phyloP scores from a whole-genome alignment of 2,888 invertebrate species.

The Plusia festucae region DNA sequence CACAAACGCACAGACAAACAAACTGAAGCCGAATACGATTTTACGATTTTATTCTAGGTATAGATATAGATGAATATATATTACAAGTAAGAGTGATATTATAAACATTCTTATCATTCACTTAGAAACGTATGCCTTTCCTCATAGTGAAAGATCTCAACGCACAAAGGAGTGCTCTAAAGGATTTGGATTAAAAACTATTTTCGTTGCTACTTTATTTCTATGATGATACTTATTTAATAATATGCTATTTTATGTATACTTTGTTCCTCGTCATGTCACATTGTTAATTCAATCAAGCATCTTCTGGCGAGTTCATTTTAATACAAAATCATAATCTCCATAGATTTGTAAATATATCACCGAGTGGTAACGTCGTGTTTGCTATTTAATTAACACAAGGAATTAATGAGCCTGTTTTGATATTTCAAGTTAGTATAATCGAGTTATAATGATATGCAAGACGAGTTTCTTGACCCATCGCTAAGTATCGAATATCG shows the following conservation, averaged over 20 bases:
- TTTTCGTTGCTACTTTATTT: background rate
- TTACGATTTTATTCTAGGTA: too few species aligned
- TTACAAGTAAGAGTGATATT: too few species aligned
- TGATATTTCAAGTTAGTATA: conserved; percentile 58
- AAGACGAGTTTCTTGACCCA: conserved; percentile 74
- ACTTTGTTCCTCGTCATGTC: background rate
- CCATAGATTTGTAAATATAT: conserved; percentile 8
- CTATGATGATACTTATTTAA: background rate
- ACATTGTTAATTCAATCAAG: too few species aligned
- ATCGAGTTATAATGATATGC: conserved; percentile 74
- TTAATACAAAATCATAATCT: background rate
- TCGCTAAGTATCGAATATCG: conserved; percentile 53
- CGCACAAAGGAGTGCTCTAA: conserved; percentile 22
- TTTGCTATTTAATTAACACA: conserved; percentile 48
- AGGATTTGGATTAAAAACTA: background rate
- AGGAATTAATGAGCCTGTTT: conserved; percentile 45
- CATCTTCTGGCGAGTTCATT: background rate
- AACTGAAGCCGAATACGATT: too few species aligned
- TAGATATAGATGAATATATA: too few species aligned
- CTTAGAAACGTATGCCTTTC: conserved; percentile 3
- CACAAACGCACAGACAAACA: too few species aligned
- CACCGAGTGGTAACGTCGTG: conserved; percentile 11
- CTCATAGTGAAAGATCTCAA: conserved; percentile 52
- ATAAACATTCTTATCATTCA: too few species aligned
- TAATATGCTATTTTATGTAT: background rate